Conservation (phyloP, 2,113 vertebrate genomes). For the Capricornis sumatraensis region DNA sequence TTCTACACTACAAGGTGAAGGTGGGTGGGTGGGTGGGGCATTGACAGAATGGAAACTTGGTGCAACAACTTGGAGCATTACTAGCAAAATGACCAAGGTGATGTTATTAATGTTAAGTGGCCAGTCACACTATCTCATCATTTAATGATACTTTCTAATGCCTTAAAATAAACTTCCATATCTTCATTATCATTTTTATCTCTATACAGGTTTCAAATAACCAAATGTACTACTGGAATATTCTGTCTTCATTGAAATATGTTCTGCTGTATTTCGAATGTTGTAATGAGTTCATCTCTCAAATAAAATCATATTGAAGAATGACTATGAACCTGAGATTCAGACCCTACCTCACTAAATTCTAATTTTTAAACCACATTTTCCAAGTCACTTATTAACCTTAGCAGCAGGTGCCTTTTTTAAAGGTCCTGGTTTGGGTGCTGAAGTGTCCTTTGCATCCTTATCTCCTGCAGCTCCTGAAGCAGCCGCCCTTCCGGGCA, state of each 20-base stretch:
- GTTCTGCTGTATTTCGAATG: slow-evolving; percentile 2
- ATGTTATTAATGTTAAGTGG: background rate
- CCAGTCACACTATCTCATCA: background rate
- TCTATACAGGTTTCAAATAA: slow-evolving; percentile 15
- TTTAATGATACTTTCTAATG: slow-evolving; percentile 28
- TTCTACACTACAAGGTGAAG: background rate
- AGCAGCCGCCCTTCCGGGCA: slow-evolving; percentile 79
- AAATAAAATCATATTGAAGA: slow-evolving; percentile 18
- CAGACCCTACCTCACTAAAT: background rate
- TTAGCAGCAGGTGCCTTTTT: slow-evolving; percentile 87
- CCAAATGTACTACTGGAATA: background rate
- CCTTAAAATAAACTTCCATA: background rate
- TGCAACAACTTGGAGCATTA: background rate
- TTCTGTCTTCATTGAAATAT: background rate
- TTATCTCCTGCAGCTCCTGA: slow-evolving; percentile 82
- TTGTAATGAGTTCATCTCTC: background rate
- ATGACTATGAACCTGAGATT: background rate
- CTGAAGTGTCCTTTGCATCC: slow-evolving; percentile 78
- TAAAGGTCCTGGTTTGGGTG: slow-evolving; percentile 83
- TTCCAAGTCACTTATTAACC: slow-evolving; percentile 76
- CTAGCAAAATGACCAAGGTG: background rate
- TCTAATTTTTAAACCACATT: slow-evolving; percentile 15
- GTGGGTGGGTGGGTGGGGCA: background rate
- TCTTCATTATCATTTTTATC: background rate
- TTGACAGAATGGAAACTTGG: background rate